Evolutionary conservation across 1,140 invertebrate genomes (phyloP), one percentile per base, ranked within the genome.

Genomic region (Eurosta solidaginis): DNA sequence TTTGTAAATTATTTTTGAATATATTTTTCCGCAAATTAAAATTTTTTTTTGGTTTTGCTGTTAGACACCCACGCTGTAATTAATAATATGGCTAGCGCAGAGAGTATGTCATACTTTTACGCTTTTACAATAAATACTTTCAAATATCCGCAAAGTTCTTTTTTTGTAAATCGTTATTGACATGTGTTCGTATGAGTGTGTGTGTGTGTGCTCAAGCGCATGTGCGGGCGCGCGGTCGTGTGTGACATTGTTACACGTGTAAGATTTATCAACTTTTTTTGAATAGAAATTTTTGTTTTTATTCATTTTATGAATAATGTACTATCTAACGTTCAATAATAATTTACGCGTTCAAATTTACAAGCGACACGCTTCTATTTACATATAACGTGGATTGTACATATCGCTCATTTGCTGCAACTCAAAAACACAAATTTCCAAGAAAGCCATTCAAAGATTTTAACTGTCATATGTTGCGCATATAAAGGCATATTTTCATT

Each of bases 41-140:
- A 29, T 36, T 33, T 20, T 9, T n/a, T n/a, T n/a, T n/a, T n/a
- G n/a, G n/a, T n/a, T n/a, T 68, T 27, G 59, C 6, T 68, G 33
- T 54, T 68, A 22, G 59, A 68, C 59, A 40, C 59, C 59, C 59
- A 68, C 59, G 59, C 59, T 68, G 17, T 29, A 20, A 68, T 68
- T 42, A 20, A 68, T 42, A n/a, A 29, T 40, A 20, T n/a, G n/a
- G n/a, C n/a, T 17, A 68, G 33, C 54, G 22, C 54, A 68, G 27
- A 40, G n/a, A n/a, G n/a, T n/a, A 40, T 68, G 59, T 68, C 59
- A 42, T 33, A 68, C 6, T 3, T 14, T 7, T 20, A 40, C 27
- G 40, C 20, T n/a, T n/a, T 40, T n/a, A 68, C 3, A 22, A 40
- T 20, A 42, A 6, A 22, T 68, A 40, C 7, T 20, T 12, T 17